Evolutionary conservation across 2,888 invertebrate genomes (phyloP).

Genomic region (Phortica okadai): DNA sequence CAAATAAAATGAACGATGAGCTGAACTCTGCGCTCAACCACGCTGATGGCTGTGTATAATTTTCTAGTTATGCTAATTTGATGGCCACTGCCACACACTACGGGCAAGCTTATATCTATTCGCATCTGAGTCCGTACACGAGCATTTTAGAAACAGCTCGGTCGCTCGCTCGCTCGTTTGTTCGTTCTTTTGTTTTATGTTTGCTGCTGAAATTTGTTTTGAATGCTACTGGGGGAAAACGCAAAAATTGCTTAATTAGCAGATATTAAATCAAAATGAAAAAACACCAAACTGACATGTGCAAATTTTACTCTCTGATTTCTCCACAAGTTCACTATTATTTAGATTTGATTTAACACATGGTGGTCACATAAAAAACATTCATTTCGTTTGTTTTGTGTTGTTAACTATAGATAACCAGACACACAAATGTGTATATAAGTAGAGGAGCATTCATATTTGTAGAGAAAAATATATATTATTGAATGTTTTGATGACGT

Average conservation of each 20-base stretch:
- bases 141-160: neutral
- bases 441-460: too few species aligned
- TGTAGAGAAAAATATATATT: too few species aligned
- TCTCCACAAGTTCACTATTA: neutral
- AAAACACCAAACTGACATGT: conserved; percentile 62
- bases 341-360: neutral
- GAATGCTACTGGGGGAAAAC: conserved; percentile 9
- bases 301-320: conserved; percentile 50
- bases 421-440: too few species aligned
- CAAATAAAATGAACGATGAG: conserved; percentile 37
- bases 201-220: neutral
- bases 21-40: conserved; percentile 26
- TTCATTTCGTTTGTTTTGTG: too few species aligned
- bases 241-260: conserved; percentile 66
- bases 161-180: neutral
- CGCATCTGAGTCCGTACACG: neutral
- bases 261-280: conserved; percentile 69
- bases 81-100: conserved; percentile 53
- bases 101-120: neutral
- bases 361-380: neutral
- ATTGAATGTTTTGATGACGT: too few species aligned
- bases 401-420: too few species aligned
- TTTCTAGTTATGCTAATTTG: conserved; percentile 69
- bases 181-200: neutral
- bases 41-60: conserved; percentile 56